Percentiles rank a stretch among this genome's conserved stretches.
These are phyloP conservation scores for Helicolenus hilgendorfi DNA, from an alignment of 2,797 vertebrate species.

Conservation along the genomic window DNA sequence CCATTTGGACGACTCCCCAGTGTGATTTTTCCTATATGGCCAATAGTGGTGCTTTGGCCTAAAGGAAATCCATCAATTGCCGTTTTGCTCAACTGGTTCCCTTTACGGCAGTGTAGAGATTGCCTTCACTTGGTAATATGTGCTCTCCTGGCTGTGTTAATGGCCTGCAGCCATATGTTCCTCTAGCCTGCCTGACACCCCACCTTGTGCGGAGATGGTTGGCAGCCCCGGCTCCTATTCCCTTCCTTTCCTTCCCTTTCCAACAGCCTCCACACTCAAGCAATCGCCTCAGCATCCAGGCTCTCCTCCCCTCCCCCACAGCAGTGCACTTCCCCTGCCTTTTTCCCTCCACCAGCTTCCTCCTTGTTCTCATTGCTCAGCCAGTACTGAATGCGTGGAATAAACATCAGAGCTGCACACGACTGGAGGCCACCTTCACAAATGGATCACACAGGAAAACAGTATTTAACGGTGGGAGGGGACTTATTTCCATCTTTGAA, in stretches of 20 bases:
- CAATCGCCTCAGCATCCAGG: slow-evolving; percentile 76
- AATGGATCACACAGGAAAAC: slow-evolving; percentile 55
- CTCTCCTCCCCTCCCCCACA: slow-evolving; percentile 84
- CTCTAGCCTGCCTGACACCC: slow-evolving; percentile 74
- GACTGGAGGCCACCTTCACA: slow-evolving; percentile 62
- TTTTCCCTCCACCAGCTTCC: slow-evolving; percentile 69
- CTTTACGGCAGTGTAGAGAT: slow-evolving; percentile 56
- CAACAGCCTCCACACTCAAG: slow-evolving; percentile 75
- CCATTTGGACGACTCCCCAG: slow-evolving; percentile 8
- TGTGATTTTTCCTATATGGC: slow-evolving; percentile 32
- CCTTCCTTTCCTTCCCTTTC: slow-evolving; percentile 65
- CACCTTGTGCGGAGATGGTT: slow-evolving; percentile 80
- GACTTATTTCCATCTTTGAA: slow-evolving; percentile 62
- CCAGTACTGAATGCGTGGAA: slow-evolving; percentile 45
- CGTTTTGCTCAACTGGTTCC: slow-evolving; percentile 65
- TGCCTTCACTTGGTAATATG: slow-evolving; percentile 68
- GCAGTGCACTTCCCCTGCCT: slow-evolving; percentile 70
- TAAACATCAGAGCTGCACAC: slow-evolving; percentile 53
- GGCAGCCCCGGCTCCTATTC: slow-evolving; percentile 70
- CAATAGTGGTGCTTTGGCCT: slow-evolving; percentile 44
- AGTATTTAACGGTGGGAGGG: slow-evolving; percentile 45
- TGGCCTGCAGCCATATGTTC: slow-evolving; percentile 81
- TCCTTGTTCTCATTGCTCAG: slow-evolving; percentile 60
- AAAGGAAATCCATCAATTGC: slow-evolving; percentile 72
- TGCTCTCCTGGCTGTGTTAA: slow-evolving; percentile 72